Conservation (phyloP, 2,888 invertebrate species). For the Dromius quadrimaculatus region DNA sequence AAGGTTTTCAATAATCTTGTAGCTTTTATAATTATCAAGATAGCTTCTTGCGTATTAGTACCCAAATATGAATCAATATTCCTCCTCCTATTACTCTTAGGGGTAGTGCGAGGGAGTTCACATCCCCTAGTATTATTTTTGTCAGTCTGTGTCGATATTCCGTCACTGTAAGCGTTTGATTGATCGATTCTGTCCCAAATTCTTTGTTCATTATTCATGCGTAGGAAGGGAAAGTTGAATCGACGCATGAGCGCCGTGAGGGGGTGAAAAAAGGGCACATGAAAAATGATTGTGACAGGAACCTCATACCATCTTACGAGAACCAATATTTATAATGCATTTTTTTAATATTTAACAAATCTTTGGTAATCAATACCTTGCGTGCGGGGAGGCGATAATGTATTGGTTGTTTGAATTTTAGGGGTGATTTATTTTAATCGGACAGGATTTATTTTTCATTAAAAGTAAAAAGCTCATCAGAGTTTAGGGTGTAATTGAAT, state of each 20-base stretch:
- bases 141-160: constrained; percentile 49
- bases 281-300: constrained; percentile 48
- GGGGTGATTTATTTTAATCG: constrained; percentile 32
- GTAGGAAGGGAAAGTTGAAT: constrained; percentile 30
- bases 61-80: too few relatives aligned
- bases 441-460: too few relatives aligned
- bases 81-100: too few relatives aligned
- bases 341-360: constrained; percentile 62
- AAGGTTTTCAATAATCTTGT: too few relatives aligned
- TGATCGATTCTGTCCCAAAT: constrained; percentile 40
- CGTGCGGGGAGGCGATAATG: constrained; percentile 24
- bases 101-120: constrained; percentile 14
- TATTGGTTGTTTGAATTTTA: constrained; percentile 20
- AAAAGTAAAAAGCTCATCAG: too few relatives aligned
- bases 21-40: too few relatives aligned
- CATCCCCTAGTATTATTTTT: constrained; percentile 48
- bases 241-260: not conserved
- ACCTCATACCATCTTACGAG: constrained; percentile 6
- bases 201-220: constrained; percentile 51
- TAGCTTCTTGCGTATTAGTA: too few relatives aligned
- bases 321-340: constrained; percentile 63
- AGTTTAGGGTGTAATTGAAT: too few relatives aligned
- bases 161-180: constrained; percentile 41
- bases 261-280: constrained; percentile 39
- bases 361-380: constrained; percentile 47